Conservation (phyloP, 2,113 vertebrate species). For the Indicator indicator region DNA sequence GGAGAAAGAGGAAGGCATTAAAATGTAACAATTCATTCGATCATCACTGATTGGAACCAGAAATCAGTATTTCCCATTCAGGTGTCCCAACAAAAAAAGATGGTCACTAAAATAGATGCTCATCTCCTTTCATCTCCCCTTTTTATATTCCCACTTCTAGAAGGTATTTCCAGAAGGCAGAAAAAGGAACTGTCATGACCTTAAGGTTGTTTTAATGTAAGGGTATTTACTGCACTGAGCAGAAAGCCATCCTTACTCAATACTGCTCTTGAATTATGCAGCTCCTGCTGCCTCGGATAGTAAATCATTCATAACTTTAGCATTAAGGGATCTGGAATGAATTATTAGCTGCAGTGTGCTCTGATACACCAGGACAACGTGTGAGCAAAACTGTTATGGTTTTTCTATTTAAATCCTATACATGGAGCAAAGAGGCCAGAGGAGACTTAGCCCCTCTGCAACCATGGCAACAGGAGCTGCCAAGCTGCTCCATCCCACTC, state of each 20-base stretch:
- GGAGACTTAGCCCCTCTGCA: background rate
- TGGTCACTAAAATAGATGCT: background rate
- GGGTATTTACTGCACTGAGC: background rate
- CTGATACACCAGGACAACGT: background rate
- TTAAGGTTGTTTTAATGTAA: background rate
- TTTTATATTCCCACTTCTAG: background rate
- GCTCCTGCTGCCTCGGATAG: background rate
- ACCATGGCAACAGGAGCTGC: background rate
- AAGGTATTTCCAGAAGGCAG: constrained; percentile 12
- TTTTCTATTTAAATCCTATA: constrained; percentile 23
- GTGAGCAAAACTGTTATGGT: background rate
- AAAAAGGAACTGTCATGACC: background rate
- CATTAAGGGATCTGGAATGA: constrained; percentile 16
- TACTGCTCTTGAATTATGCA: background rate
- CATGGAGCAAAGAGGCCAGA: background rate
- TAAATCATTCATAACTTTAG: constrained; percentile 5
- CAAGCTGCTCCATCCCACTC: background rate
- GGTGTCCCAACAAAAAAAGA: background rate
- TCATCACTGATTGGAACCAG: background rate
- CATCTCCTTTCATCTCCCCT: background rate
- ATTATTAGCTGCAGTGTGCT: background rate
- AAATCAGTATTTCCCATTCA: background rate
- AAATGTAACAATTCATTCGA: background rate
- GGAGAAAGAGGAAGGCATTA: background rate
- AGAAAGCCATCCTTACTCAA: background rate